Conservation (phyloP, 2,888 invertebrate genomes). For the Leptinotarsa juncta region DNA sequence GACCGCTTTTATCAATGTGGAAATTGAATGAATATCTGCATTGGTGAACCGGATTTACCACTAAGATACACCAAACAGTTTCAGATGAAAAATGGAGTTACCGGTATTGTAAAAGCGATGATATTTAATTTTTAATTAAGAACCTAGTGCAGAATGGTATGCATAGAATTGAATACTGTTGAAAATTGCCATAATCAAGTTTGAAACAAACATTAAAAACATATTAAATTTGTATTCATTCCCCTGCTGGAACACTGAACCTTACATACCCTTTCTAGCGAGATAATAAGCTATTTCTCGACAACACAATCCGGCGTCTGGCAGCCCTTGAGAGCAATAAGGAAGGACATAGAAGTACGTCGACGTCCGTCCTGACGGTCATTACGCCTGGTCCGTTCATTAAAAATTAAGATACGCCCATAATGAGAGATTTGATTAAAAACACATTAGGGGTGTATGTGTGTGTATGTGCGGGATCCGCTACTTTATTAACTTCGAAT, state of each 20-base stretch:
- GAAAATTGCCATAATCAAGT: background rate
- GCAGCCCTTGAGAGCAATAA: constrained; percentile 41
- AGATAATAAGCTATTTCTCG: constrained; percentile 28
- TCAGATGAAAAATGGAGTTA: too few species aligned
- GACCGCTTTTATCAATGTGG: too few species aligned
- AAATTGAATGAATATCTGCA: too few species aligned
- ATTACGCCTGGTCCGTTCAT: constrained; percentile 58
- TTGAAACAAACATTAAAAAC: constrained; percentile 1
- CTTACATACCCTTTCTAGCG: constrained; percentile 18
- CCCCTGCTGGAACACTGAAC: constrained; percentile 6
- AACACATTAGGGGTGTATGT: constrained; percentile 63
- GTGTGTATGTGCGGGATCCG: constrained; percentile 23
- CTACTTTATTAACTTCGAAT: constrained; percentile 42
- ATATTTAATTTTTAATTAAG: too few species aligned
- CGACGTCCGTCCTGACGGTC: constrained; percentile 44
- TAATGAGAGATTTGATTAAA: constrained; percentile 67
- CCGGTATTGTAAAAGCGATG: too few species aligned
- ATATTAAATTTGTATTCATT: constrained; percentile 15
- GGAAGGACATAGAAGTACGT: constrained; percentile 37
- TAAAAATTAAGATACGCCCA: constrained; percentile 65
- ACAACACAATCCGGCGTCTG: constrained; percentile 27
- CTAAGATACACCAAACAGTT: too few species aligned
- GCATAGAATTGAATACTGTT: background rate
- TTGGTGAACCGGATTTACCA: too few species aligned
- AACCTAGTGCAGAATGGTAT: too few species aligned